Conservation (phyloP, 2,888 invertebrate genomes). For the Synanthedon tipuliformis region DNA sequence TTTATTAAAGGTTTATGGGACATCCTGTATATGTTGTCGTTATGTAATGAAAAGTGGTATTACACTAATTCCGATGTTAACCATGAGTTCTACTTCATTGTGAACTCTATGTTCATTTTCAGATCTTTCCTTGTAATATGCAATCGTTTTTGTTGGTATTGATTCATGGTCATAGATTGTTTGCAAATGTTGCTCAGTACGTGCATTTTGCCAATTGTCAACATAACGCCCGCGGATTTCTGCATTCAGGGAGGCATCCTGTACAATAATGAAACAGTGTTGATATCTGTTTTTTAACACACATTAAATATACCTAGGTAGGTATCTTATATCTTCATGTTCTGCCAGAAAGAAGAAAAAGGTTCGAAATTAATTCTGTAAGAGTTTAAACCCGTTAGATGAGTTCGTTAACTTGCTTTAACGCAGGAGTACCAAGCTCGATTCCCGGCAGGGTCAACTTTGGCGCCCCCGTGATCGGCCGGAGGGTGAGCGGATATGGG, state of each 20-base stretch:
- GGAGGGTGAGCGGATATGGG: too few species aligned
- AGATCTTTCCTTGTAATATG: conserved; percentile 27
- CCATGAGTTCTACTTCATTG: conserved; percentile 40
- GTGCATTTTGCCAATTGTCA: conserved; percentile 39
- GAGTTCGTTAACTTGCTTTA: too few species aligned
- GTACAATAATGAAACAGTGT: not conserved
- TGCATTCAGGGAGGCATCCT: conserved; percentile 29
- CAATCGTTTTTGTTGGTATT: conserved; percentile 18
- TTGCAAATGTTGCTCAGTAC: conserved; percentile 39
- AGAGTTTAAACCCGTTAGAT: too few species aligned
- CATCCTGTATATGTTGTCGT: too few species aligned
- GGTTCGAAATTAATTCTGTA: too few species aligned
- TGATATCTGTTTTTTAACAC: too few species aligned
- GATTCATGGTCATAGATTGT: conserved; percentile 24
- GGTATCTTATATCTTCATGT: not conserved
- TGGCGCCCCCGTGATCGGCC: too few species aligned
- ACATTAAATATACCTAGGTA: too few species aligned
- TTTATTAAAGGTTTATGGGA: too few species aligned
- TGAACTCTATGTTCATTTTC: conserved; percentile 47
- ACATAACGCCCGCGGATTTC: conserved; percentile 36
- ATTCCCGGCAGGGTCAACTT: too few species aligned
- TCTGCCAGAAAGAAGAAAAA: too few species aligned
- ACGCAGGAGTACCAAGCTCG: too few species aligned
- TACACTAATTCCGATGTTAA: conserved; percentile 38
- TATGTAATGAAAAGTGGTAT: conserved; percentile 3